These are phyloP conservation scores for Drosophila kanekoi DNA, from an alignment of 2,888 invertebrate genomes.

Conservation along the genomic window DNA sequence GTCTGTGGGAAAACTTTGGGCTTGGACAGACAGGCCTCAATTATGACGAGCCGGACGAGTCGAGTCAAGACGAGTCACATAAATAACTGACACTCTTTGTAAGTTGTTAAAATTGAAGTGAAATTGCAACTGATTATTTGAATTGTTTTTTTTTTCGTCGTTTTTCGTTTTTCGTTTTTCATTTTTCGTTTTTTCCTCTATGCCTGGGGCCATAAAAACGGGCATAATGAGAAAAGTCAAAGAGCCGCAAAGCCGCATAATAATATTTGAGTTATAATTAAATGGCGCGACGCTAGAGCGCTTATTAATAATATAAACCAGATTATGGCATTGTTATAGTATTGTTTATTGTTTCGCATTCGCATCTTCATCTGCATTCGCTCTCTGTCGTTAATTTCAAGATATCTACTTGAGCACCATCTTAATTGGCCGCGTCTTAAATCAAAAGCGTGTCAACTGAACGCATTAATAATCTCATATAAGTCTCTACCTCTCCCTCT, in stretches of 20 bases:
- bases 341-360: slow-evolving; percentile 41
- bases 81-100: slow-evolving; percentile 68
- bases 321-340: slow-evolving; percentile 31
- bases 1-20: slow-evolving; percentile 48
- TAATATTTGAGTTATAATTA: slow-evolving; percentile 64
- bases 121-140: slow-evolving; percentile 74
- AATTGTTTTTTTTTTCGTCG: slow-evolving; percentile 27
- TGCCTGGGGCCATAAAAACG: slow-evolving; percentile 48
- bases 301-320: slow-evolving; percentile 39
- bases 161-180: slow-evolving; percentile 9
- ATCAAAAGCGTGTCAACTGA: slow-evolving; percentile 44
- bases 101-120: slow-evolving; percentile 70
- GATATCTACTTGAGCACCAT: slow-evolving; percentile 39
- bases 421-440: slow-evolving; percentile 48
- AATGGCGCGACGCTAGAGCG: slow-evolving; percentile 59
- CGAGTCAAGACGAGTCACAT: slow-evolving; percentile 42
- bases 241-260: slow-evolving; percentile 49
- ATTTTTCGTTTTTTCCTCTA: slow-evolving; percentile 1
- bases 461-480: slow-evolving; percentile 30
- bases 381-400: slow-evolving; percentile 47
- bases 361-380: slow-evolving; percentile 24
- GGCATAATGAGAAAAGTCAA: slow-evolving; percentile 47
- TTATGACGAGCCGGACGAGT: slow-evolving; percentile 54
- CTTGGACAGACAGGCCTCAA: slow-evolving; percentile 51
- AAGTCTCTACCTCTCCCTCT: background rate